Percentiles rank a stretch among this genome's conserved stretches.
These are phyloP conservation scores for Osmoderma eremita DNA, from an alignment of 2,888 invertebrate species.

Conservation along the genomic window DNA sequence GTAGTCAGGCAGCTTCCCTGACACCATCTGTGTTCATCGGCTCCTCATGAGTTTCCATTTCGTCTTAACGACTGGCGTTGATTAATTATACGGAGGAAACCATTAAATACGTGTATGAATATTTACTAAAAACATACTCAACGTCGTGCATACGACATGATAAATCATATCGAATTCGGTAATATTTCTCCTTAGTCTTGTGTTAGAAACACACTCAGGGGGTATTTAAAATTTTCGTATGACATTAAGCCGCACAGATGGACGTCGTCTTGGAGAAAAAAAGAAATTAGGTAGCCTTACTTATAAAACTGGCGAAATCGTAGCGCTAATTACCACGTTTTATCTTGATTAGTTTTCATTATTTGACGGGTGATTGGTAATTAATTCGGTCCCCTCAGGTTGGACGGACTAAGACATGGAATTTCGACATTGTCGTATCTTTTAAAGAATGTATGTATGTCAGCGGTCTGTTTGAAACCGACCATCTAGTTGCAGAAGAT, in stretches of 20 bases:
- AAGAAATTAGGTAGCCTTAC: slow-evolving; percentile 8
- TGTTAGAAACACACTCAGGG: slow-evolving; percentile 9
- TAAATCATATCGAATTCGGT: slow-evolving; percentile 21
- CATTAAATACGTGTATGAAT: slow-evolving; percentile 20
- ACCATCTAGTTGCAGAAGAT: background rate
- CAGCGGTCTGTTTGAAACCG: slow-evolving; percentile 16
- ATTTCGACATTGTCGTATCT: slow-evolving; percentile 29
- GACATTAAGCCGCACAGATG: slow-evolving; percentile 1
- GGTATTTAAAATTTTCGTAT: slow-evolving; percentile 15
- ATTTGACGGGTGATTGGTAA: slow-evolving; percentile 36
- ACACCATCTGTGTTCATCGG: slow-evolving; percentile 4
- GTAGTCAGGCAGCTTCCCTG: slow-evolving; percentile 1
- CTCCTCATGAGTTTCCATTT: slow-evolving; percentile 14
- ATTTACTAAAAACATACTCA: slow-evolving; percentile 25
- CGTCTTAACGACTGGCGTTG: slow-evolving; percentile 21
- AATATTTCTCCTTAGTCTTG: background rate
- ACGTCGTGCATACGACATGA: slow-evolving; percentile 26
- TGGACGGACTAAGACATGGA: slow-evolving; percentile 12
- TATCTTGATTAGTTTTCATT: slow-evolving; percentile 38
- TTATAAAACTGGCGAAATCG: slow-evolving; percentile 21
- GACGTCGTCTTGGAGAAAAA: slow-evolving; percentile 12
- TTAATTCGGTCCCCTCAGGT: slow-evolving; percentile 25
- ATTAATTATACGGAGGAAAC: slow-evolving; percentile 27
- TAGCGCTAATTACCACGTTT: slow-evolving; percentile 34
- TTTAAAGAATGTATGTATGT: slow-evolving; percentile 35